Evolutionary conservation across 2,888 invertebrate genomes (phyloP).

Genomic region (Microplitis manilae): DNA sequence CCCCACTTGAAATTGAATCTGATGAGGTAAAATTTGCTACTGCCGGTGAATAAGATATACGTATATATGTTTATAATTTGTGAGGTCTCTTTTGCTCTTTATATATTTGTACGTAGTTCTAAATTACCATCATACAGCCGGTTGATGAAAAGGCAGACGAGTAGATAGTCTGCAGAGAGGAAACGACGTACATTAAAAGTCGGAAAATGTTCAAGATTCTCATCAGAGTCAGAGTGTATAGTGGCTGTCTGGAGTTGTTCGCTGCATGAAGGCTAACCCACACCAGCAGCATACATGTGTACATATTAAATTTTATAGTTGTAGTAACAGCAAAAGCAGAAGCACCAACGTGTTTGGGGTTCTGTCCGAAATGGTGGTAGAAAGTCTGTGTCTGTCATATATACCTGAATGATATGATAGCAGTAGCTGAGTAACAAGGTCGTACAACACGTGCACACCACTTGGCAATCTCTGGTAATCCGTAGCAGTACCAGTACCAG

Average conservation of each 20-base stretch:
- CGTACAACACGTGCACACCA: constrained; percentile 44
- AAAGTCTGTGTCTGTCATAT: constrained; percentile 43
- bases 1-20: constrained; percentile 19
- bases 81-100: neutral
- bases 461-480: constrained; percentile 49
- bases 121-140: neutral
- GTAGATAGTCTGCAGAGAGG: neutral
- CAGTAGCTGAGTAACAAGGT: constrained; percentile 8
- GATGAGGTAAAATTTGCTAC: constrained; percentile 12
- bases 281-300: neutral
- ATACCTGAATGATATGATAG: constrained; percentile 31
- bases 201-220: neutral
- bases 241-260: too few relatives aligned
- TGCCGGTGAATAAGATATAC: neutral
- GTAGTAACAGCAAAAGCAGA: constrained; percentile 22
- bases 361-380: constrained; percentile 27
- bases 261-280: too few relatives aligned
- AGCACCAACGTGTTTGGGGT: neutral
- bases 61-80: neutral
- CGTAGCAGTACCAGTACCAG: constrained; percentile 27
- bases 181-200: neutral
- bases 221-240: neutral
- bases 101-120: neutral
- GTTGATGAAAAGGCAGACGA: neutral
- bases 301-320: neutral